Conservation (phyloP, 2,797 vertebrate genomes). For the Phrynocephalus forsythii region DNA sequence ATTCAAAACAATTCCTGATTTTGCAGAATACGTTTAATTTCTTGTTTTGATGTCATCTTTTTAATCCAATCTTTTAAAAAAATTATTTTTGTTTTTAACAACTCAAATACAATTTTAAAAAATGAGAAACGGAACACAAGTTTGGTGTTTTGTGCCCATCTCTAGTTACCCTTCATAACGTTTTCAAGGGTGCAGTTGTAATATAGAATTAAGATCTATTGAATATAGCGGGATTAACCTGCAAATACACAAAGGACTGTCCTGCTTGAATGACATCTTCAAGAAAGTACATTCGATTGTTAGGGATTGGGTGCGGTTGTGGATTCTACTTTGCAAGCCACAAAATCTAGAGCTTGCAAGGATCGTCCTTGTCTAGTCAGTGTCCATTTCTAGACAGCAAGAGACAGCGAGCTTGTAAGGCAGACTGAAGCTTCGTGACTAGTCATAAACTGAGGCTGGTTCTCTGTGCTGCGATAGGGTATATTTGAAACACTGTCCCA, state of each 20-base stretch:
- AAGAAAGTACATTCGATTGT: background rate
- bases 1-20: too few relatives aligned
- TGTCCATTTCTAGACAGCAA: background rate
- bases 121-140: too few relatives aligned
- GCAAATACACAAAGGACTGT: background rate
- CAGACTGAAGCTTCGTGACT: background rate
- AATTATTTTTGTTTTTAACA: too few relatives aligned
- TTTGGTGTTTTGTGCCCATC: too few relatives aligned
- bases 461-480: conserved; percentile 8
- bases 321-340: too few relatives aligned
- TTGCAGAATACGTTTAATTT: too few relatives aligned
- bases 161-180: background rate
- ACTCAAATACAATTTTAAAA: too few relatives aligned
- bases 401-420: background rate
- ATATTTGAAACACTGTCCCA: conserved; percentile 29
- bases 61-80: too few relatives aligned
- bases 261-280: background rate
- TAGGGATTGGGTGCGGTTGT: background rate
- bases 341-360: background rate
- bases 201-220: background rate
- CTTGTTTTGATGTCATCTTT: too few relatives aligned
- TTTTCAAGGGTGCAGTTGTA: background rate
- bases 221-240: background rate
- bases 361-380: background rate
- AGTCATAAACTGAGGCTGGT: conserved; percentile 13